Conservation (phyloP, 92 coral and sea anemone genomes). For the Zoanthus gigantus region DNA sequence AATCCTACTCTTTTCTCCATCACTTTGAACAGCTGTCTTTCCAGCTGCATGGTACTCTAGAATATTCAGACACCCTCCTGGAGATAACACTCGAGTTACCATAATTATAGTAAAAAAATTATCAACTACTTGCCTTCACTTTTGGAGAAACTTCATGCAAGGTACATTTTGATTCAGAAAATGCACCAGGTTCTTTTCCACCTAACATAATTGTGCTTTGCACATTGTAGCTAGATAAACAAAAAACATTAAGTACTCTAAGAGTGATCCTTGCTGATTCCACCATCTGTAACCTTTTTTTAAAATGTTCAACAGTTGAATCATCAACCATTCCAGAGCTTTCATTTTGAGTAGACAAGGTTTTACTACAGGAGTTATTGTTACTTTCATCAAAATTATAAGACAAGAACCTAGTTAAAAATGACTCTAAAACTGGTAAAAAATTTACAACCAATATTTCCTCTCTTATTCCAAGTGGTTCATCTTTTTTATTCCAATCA, state of each 20-base stretch:
- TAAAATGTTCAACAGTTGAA: slow-evolving; percentile 31
- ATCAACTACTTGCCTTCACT: slow-evolving; percentile 8
- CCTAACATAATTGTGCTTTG: slow-evolving; percentile 40
- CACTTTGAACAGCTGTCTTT: no score
- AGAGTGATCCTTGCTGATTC: slow-evolving; percentile 63
- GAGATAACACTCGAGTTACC: background rate
- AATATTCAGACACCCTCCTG: background rate
- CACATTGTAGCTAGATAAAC: slow-evolving; percentile 67
- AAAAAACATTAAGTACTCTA: slow-evolving; percentile 71
- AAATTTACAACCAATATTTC: slow-evolving; percentile 56
- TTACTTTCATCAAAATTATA: slow-evolving; percentile 10
- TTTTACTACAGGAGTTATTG: background rate
- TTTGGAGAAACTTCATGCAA: slow-evolving; percentile 15
- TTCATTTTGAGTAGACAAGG: background rate
- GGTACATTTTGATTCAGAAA: background rate
- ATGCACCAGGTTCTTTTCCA: slow-evolving; percentile 45
- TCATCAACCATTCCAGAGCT: background rate
- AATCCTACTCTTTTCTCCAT: no score
- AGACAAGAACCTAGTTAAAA: slow-evolving; percentile 65
- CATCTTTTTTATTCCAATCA: slow-evolving; percentile 14
- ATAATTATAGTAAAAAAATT: background rate
- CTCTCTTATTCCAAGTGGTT: background rate
- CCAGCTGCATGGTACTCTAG: no score
- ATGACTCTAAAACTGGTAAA: slow-evolving; percentile 73
- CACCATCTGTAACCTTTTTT: slow-evolving; percentile 44